Base-by-base conservation (phyloP, 2,797 vertebrate species). In the Manis javanica region DNA sequence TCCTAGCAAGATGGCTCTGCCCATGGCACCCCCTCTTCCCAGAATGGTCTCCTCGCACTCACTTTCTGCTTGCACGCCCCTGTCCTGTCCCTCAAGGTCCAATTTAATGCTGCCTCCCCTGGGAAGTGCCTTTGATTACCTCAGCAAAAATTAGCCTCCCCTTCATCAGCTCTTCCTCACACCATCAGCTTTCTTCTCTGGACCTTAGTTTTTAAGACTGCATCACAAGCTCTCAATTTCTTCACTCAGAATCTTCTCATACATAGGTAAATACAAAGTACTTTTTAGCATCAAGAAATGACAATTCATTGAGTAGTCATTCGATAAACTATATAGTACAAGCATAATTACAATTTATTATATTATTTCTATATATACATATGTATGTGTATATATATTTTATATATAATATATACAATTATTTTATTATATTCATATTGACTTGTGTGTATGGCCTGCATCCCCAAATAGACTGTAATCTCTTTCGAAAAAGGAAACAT, bases 401-500 rank as follows among this genome's bases (percentile, higher is more conserved):
- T 46, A 46, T 46, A 11, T 12, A 46, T 46, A 46, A 46, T 46
- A 46, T 46, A 46, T 46, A 46, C 46, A 71, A 94, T 87, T 86
- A 66, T 37, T 94, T 93, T 34, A 61, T 81, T 91, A 57, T 89
- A 81, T 61, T 79, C 8, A 23, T 68, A 24, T n/a, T 66, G 39
- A 86, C 49, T 78, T 69, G 19, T 63, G 49, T 68, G 9, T 34
- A 92, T 57, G 5, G 15, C 42, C n/a, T 53, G 2, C 16, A 49
- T 75, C 42, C 49, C 31, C 79, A 90, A 90, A 51, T 61, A 91
- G 85, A 83, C 37, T 69, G 34, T 42, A 90, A 63, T 18, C 24
- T 90, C 69, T 94, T 90, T 91, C 26, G 72, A 88, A 49, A 91
- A 63, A n/a, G 7, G 18, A 69, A 96, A 74, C 3, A 64, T 10